Base-by-base conservation (phyloP, 2,888 invertebrate genomes). In the Phragmatobia fuliginosa region DNA sequence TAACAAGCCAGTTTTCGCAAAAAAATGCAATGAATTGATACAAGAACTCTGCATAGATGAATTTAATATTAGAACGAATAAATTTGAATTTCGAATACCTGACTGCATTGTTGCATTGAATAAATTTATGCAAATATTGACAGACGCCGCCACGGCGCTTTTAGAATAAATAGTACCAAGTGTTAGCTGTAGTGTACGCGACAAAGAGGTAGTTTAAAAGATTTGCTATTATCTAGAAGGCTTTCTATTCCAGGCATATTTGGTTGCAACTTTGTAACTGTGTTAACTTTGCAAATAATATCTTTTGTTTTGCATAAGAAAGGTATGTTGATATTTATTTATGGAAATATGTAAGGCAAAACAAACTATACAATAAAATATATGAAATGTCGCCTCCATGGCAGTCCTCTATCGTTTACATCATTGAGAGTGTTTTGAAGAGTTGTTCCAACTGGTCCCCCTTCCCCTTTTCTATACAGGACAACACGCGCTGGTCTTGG, bases 71-170 rank as follows among this genome's bases (percentile, higher is more conserved):
- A 25, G 11, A 56, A 25, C 28, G 25, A 56, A 28, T 56, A 56
- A 14, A 56, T 56, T 25, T 56, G 25, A 52, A 52, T 56, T 28
- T 28, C 16, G 5, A 56, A 56, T 16, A 5, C n/a, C 28, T 56
- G 11, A 5, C 41, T 5, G 28, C 52, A 11, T 52, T 25, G 52
- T 56, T 56, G 52, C 52, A 28, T 56, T 56, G 25, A 56, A 56
- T 56, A 56, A 56, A 56, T 56, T 56, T 56, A n/a, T n/a, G n/a
- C n/a, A 28, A 56, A 56, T 56, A 56, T 56, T 28, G 52, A 56
- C 52, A 56, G 14, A 28, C 25, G 16, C 25, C 28, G 25, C 25
- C 52, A 56, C 4, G 3, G 28, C 25, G 8, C 28, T 14, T 11
- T 25, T 56, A 28, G 52, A 56, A 28, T 56, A 56, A 56, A 28